Conservation (phyloP, 2,797 vertebrate species). For the Furcifer pardalis region DNA sequence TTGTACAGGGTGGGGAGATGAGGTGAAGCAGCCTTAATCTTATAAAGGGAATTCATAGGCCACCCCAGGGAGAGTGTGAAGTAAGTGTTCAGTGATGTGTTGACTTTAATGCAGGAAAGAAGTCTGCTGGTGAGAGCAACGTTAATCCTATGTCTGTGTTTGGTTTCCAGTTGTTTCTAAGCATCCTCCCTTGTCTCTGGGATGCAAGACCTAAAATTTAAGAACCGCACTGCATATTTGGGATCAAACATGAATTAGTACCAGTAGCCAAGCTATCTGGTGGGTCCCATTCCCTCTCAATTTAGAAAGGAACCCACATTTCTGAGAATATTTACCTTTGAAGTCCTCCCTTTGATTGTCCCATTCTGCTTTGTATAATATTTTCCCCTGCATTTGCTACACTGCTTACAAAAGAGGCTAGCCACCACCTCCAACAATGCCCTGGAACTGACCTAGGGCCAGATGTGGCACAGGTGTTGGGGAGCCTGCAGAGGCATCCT, state of each 20-base stretch:
- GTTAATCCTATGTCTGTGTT: conserved; percentile 52
- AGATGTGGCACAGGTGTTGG: too few relatives aligned
- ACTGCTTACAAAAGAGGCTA: background rate
- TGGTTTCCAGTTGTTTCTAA: conserved; percentile 14
- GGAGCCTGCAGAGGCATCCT: too few relatives aligned
- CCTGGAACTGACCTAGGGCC: background rate
- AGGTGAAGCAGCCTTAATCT: conserved; percentile 52
- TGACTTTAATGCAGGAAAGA: conserved; percentile 73
- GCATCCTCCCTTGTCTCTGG: conserved; percentile 35
- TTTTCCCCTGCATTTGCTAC: background rate
- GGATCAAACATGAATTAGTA: accelerated
- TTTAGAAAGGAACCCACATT: background rate
- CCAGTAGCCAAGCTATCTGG: background rate
- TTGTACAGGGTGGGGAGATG: conserved; percentile 46
- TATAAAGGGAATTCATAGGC: conserved; percentile 56
- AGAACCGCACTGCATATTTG: accelerated
- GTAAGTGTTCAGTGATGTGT: conserved; percentile 69
- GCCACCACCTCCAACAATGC: too few relatives aligned
- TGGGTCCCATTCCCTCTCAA: background rate
- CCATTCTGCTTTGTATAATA: background rate
- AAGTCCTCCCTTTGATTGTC: too few relatives aligned
- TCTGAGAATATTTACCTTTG: background rate
- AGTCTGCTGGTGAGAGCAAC: conserved; percentile 57
- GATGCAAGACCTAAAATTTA: accelerated
- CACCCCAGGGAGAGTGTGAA: conserved; percentile 69